These are phyloP conservation scores for Bucco capensis DNA, from an alignment of 2,113 vertebrate genomes.

Conservation along the genomic window DNA sequence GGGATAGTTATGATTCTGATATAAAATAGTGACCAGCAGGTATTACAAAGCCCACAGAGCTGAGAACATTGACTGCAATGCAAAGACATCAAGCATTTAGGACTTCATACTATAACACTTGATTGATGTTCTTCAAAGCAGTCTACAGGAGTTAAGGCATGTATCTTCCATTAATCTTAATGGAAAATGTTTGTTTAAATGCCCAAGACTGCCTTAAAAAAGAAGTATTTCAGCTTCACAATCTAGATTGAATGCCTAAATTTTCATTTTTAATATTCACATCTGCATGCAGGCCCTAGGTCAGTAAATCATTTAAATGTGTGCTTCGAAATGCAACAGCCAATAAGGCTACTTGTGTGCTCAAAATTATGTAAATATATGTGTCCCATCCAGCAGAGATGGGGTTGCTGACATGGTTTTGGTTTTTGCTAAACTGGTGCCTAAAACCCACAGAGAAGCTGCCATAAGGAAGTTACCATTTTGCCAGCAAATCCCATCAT, in stretches of 20 bases:
- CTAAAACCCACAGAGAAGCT: neutral
- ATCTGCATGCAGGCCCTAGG: neutral
- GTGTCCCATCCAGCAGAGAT: neutral
- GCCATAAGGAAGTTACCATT: neutral
- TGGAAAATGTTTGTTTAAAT: constrained; percentile 7
- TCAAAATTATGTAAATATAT: neutral
- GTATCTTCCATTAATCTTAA: neutral
- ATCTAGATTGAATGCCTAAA: neutral
- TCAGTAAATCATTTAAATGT: neutral
- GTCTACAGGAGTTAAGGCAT: neutral
- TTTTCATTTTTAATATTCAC: constrained; percentile 15
- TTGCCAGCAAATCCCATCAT: neutral
- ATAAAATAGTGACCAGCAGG: neutral
- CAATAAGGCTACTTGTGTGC: neutral
- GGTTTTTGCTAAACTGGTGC: neutral
- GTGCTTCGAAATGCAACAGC: neutral
- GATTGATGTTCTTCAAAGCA: neutral
- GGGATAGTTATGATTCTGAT: neutral
- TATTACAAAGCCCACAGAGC: neutral
- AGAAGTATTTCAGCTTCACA: neutral
- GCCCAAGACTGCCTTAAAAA: neutral
- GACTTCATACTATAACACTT: neutral
- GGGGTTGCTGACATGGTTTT: neutral
- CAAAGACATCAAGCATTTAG: neutral
- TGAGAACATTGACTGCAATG: fast-evolving